Base-by-base conservation (phyloP, 2,888 invertebrate species). In the Lochmaea capreae region DNA sequence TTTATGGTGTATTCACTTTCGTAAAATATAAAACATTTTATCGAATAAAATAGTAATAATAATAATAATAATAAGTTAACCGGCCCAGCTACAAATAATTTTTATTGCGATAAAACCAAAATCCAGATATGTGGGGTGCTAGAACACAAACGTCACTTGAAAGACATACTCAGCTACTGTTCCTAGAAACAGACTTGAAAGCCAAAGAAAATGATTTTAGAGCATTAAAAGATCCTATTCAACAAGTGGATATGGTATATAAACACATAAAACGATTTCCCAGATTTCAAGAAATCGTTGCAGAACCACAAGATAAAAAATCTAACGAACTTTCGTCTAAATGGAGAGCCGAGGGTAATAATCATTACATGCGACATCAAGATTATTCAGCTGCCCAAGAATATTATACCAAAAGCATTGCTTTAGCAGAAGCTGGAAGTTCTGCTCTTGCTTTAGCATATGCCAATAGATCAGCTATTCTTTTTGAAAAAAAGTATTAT, bases 401-500 rank as follows among this genome's bases (percentile, higher is more conserved):
- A 49, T 49, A n/a, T 49, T 49, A 49, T 49, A 49, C 49, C 12
- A 49, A 49, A 49, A 49, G 49, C n/a, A 49, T 49, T 14, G 49
- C 49, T n/a, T 49, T n/a, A 5, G 49, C 49, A 4, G n/a, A 49
- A 49, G 5, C 49, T 43, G 43, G 43, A 43, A 43, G 43, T 11
- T 11, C 43, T 43, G 43, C 43, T 11, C 43, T 43, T 43, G 43
- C 43, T 43, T 43, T 43, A 43, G 43, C 43, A 10, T 43, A 43
- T 43, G 43, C 43, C 2, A 43, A 49, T 14, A 90, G 95, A 80
- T 94, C 95, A 59, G 94, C 93, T 33, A 90, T 92, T 4, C 89
- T 94, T 67, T 90, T 89, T 78, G 89, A 90, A 76, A 87, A 93
- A 81, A 87, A 90, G 74, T 89, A 91, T 67, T 93, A 91, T 83